A percentile compares a stretch with the other conserved stretches of the same genome.
Conservation (phyloP, 2,113 vertebrate genomes). For the Addax nasomaculatus region DNA sequence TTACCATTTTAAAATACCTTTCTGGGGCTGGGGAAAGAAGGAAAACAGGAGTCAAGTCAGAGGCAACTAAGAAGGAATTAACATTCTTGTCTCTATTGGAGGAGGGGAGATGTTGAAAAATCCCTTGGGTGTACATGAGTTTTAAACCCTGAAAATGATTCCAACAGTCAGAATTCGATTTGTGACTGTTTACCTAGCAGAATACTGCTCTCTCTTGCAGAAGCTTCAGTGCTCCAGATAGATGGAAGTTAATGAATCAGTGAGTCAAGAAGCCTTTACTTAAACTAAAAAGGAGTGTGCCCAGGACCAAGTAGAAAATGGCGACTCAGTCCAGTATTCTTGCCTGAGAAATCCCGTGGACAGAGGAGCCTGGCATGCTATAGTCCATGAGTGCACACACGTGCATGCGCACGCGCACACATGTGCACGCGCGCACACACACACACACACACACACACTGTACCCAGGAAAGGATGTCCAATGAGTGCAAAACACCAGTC, state of each 20-base stretch:
- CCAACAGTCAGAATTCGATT: background rate
- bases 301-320: background rate
- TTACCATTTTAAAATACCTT: background rate
- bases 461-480: background rate
- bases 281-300: background rate
- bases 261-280: background rate
- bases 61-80: background rate
- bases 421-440: too few species aligned
- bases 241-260: background rate
- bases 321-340: background rate
- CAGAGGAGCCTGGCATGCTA: background rate
- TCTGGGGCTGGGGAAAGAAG: background rate
- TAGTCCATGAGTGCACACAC: rapidly evolving
- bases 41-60: background rate
- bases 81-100: background rate
- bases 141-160: background rate
- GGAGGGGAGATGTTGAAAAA: background rate
- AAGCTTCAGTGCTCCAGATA: background rate
- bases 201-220: background rate
- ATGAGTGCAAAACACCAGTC: background rate
- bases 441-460: rapidly evolving
- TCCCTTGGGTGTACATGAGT: background rate
- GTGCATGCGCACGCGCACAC: rapidly evolving
- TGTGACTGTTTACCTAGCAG: background rate
- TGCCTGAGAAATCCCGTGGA: background rate